A percentile compares a stretch with the other conserved stretches of the same genome.
Evolutionary conservation across 2,888 invertebrate genomes (phyloP).

Genomic region (Gortyna flavago): DNA sequence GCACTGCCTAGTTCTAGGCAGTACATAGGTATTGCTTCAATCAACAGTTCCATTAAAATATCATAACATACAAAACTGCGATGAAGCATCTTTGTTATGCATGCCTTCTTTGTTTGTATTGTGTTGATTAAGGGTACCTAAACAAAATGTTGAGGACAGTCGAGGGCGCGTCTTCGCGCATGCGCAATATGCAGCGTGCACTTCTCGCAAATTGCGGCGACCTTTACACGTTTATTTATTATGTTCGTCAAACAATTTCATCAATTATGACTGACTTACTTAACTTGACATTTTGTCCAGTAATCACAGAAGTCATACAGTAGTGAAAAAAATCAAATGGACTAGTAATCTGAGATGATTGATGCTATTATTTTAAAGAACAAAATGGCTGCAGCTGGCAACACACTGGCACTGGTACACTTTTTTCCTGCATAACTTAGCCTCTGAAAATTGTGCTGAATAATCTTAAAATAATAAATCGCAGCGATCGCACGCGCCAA

Average conservation of each 20-base stretch:
- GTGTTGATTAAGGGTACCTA: not conserved
- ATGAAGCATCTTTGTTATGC: not conserved
- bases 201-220: not conserved
- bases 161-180: not conserved
- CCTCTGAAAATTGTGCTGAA: not conserved
- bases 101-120: not conserved
- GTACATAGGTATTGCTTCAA: not conserved
- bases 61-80: not conserved
- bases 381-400: not conserved
- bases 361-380: not conserved
- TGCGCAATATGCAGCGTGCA: constrained; percentile 6
- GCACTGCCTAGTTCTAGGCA: not conserved
- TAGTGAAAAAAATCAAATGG: not conserved
- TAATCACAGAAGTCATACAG: not conserved
- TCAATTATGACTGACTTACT: not conserved
- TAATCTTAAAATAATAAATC: not conserved
- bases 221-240: not conserved
- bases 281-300: not conserved
- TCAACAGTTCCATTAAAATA: not conserved
- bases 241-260: not conserved
- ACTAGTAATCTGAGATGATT: not conserved
- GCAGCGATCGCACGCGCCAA: not conserved
- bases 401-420: not conserved
- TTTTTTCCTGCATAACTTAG: not conserved
- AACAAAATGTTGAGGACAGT: not conserved